A percentile compares a stretch with the other conserved stretches of the same genome.
Evolutionary conservation across 2,797 vertebrate species (phyloP).

Genomic region (Sebastiscus albofasciatus): DNA sequence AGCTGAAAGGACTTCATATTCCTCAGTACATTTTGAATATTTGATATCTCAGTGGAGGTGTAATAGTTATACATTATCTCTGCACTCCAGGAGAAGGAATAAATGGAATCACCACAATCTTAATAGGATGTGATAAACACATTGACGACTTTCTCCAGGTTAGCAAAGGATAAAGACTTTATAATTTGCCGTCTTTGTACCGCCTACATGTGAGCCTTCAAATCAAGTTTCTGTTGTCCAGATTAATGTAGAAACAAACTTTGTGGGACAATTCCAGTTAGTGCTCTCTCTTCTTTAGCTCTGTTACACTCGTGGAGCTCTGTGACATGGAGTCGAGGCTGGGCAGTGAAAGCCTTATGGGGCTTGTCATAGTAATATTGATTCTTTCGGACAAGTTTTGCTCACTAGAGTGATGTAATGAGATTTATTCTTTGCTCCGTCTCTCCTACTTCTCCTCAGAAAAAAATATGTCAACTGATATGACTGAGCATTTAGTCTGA

Average conservation of each 20-base stretch:
- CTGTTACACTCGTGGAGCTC: neutral
- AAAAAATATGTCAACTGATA: slow-evolving; percentile 5
- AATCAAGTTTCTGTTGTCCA: neutral
- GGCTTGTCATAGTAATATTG: slow-evolving; percentile 18
- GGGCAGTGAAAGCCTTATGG: slow-evolving; percentile 9
- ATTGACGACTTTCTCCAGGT: neutral
- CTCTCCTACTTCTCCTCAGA: slow-evolving; percentile 3
- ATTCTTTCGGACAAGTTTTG: slow-evolving; percentile 38
- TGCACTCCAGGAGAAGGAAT: neutral
- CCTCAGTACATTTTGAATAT: neutral
- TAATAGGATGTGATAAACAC: neutral
- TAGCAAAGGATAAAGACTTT: neutral
- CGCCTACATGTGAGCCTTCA: neutral
- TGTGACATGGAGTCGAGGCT: neutral
- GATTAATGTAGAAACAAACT: neutral
- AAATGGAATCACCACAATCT: neutral
- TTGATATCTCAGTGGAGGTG: neutral
- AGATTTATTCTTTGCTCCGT: slow-evolving; percentile 24
- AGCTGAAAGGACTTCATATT: slow-evolving; percentile 21
- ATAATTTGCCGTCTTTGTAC: neutral
- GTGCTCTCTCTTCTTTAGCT: neutral
- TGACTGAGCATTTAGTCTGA: slow-evolving; percentile 51
- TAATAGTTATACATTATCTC: neutral
- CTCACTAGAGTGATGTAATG: slow-evolving; percentile 15
- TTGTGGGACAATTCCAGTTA: neutral